Conservation (phyloP, 1,140 invertebrate species). For the Copidosoma floridanum region DNA sequence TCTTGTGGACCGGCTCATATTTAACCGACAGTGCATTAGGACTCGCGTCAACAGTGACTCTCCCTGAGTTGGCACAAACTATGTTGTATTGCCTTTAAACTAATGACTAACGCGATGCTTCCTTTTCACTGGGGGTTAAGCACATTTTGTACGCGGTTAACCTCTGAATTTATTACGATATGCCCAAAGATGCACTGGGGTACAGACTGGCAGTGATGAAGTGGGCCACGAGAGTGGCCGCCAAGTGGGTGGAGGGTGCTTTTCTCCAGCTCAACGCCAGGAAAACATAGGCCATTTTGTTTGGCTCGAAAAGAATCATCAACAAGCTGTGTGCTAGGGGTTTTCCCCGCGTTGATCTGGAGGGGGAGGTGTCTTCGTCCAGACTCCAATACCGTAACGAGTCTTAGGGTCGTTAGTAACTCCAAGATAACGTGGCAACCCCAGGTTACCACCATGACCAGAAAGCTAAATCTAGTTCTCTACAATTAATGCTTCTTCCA, state of each 20-base stretch:
- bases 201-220: neutral
- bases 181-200: neutral
- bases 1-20: neutral
- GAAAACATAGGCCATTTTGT: neutral
- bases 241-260: neutral
- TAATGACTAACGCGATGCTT: neutral
- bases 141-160: neutral
- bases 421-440: too few species aligned
- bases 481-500: too few species aligned
- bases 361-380: too few species aligned
- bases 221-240: neutral
- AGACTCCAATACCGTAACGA: too few species aligned
- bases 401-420: too few species aligned
- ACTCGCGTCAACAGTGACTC: neutral
- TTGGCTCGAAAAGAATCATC: neutral
- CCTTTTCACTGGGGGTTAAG: neutral
- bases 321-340: neutral
- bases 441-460: too few species aligned
- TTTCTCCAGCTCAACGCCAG: neutral
- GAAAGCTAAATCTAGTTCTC: too few species aligned
- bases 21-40: neutral
- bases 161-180: neutral
- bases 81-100: neutral
- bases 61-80: neutral
- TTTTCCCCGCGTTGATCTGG: neutral